Base-by-base conservation (phyloP, 2,113 vertebrate genomes). In the Chaenocephalus aceratus region DNA sequence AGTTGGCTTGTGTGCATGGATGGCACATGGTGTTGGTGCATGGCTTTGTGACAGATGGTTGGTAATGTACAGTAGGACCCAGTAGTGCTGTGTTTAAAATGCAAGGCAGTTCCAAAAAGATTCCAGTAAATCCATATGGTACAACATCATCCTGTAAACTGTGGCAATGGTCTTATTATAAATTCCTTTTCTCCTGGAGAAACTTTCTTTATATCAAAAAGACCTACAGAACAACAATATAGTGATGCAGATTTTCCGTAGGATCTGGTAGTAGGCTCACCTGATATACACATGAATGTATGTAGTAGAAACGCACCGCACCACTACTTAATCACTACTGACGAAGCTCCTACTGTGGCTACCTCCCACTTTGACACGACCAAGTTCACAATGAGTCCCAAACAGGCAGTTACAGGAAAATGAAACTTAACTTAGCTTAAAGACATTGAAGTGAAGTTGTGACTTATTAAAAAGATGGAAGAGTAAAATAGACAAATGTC, bases 281-380 rank as follows among this genome's bases (percentile, higher is more conserved):
- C 36, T 54, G 41, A 70, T 73, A 34, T 79, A 77, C 45, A 58
- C 56, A 52, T 3, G 0, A 0, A 18, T 44, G 23, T 30, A 18
- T 41, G 13, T 14, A 23, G 57, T 16, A 75, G 44, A 63, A 46
- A 56, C 12, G 45, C 67, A 76, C 41, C 77, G 62, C 63, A 64
- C 9, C 16, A 41, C 51, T 26, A 52, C 62, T 53, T 73, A n/a
- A 77, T 77, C 60, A 72, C 59, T 12, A 15, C 64, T 64, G 44
- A 46, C 85, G 56, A 9, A 18, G 48, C 66, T 66, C 67, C 72
- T 21, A 58, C 66, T 63, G 74, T 51, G 79, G 13, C 59, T 65
- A 68, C 52, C 54, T 45, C 44, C n/a, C 44, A 61, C 34, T 66
- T 41, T 72, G 52, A 73, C 1, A 13, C 59, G 56, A n/a, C 13